Conservation (phyloP, 1,140 invertebrate genomes). For the Temnothorax nylanderi region DNA sequence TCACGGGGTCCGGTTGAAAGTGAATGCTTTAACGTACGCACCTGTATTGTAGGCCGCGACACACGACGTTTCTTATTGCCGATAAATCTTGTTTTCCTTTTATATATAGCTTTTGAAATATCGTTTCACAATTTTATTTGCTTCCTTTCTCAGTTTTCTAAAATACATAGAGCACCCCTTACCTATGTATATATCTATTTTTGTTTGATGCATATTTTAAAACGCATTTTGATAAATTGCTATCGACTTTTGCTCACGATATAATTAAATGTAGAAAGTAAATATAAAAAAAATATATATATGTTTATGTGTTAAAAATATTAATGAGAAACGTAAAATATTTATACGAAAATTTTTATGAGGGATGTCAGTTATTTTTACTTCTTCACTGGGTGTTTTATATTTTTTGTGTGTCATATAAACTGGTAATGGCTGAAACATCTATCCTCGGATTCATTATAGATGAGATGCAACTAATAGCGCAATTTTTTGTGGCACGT, state of each 20-base stretch:
- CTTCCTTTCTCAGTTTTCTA: background rate
- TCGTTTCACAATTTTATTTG: background rate
- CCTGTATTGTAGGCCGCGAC: background rate
- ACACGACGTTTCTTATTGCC: background rate
- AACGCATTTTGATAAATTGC: background rate
- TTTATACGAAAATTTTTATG: background rate
- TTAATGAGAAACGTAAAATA: background rate
- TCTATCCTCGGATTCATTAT: background rate
- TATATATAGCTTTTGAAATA: background rate
- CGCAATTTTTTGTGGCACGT: background rate
- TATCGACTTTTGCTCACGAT: background rate
- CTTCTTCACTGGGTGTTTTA: background rate
- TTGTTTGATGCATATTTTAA: background rate
- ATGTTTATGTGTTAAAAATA: background rate
- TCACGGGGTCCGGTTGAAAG: background rate
- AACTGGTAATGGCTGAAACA: background rate
- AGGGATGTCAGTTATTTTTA: background rate
- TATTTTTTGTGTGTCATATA: background rate
- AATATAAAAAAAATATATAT: background rate
- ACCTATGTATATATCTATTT: background rate
- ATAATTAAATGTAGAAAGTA: background rate
- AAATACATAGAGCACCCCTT: background rate
- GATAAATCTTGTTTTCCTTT: conserved; percentile 18
- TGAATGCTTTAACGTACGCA: conserved; percentile 4
- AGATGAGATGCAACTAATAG: background rate